Conservation (phyloP, 1,140 invertebrate species). For the Brachionus sp. region DNA sequence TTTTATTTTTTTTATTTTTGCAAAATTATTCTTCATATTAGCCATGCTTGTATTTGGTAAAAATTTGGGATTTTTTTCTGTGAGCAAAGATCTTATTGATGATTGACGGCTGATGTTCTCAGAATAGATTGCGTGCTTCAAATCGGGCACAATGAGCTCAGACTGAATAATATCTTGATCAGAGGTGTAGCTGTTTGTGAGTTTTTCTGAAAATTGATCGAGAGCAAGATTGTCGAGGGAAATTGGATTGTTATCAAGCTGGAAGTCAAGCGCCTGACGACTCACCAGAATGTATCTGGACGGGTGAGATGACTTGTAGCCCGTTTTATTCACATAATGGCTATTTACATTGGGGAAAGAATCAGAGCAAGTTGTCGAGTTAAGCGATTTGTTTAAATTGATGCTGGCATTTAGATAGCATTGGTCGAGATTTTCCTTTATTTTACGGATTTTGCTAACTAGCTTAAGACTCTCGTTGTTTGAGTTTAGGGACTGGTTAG, state of each 20-base stretch:
- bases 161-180: background rate
- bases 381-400: background rate
- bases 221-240: background rate
- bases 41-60: background rate
- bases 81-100: constrained; percentile 17
- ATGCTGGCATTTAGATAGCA: background rate
- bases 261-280: background rate
- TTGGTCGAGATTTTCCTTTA: constrained; percentile 22
- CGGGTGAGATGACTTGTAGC: background rate
- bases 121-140: background rate
- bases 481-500: background rate
- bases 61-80: constrained; percentile 27
- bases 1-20: constrained; percentile 16
- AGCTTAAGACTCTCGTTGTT: background rate
- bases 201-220: constrained; percentile 17
- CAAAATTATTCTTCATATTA: constrained; percentile 31
- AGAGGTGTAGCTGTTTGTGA: background rate
- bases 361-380: background rate
- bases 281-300: constrained; percentile 14
- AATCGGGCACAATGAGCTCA: background rate
- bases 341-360: background rate
- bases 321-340: background rate
- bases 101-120: constrained; percentile 23
- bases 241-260: background rate
- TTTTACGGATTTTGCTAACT: background rate